Evolutionary conservation across 2,888 invertebrate genomes (phyloP), one percentile per base, ranked within the genome.

Genomic region (Notocelia uddmanniana): DNA sequence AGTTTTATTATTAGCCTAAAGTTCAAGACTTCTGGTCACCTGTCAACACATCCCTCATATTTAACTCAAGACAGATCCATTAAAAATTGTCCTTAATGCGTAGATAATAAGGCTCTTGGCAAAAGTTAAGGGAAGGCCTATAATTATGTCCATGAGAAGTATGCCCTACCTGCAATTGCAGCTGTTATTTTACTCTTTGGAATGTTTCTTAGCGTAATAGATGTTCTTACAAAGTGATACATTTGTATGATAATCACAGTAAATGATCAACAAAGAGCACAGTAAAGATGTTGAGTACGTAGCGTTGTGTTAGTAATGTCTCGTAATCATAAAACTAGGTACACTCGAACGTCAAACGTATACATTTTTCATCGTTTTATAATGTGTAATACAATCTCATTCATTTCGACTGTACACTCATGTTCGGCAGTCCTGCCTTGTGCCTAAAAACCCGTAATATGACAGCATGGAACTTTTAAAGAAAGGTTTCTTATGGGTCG

Each of bases 131-230:
- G 19, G 13, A 34, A 15, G 19, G 34, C 21, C 18, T 63, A 52
- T 63, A 63, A 63, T 63, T 63, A 63, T 34, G 19, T 19, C 34
- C 21, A 21, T 34, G 52, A 21, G n/a, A n/a, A n/a, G n/a, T n/a
- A n/a, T n/a, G 34, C 15, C 52, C 50, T 52, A 21, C 63, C 50
- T 50, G 34, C 3, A 13, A 15, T 63, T 52, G 34, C 63, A 63
- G 15, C 50, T 63, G 63, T 31, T 21, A 19, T 60, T 31, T n/a
- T 31, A 26, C 26, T 31, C 50, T 34, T 34, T 13, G 11, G 50
- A 45, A 18, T 48, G 31, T 34, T 63, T 57, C 48, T 10, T 9
- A 19, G 19, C 48, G 31, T 34, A 52, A 34, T 52, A 31, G 18
- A 8, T 41, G 11, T 59, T 23, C 21, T 41, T 41, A 41, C 23